Base-by-base conservation (phyloP, 2,113 vertebrate genomes). In the Okapia johnstoni region DNA sequence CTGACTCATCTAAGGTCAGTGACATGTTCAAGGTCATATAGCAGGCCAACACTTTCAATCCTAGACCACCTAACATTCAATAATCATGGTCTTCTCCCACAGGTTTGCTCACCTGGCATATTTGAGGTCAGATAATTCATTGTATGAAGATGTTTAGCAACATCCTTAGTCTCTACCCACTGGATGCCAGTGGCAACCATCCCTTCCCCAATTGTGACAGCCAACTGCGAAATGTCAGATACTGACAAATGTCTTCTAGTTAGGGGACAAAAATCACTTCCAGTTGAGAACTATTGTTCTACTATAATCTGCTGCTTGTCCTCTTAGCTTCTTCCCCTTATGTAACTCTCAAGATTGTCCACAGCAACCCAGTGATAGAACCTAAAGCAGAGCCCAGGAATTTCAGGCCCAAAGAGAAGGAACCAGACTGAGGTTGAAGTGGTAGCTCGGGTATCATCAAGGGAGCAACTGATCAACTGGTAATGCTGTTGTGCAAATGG, bases 381-480 rank as follows among this genome's bases (percentile, higher is more conserved):
- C 50, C 43, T 15, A 43, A 90, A 66, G 46, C 26, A 21, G 14
- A 80, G 52, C 48, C 85, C 73, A 80, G 84, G 89, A 70, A 63
- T 92, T 70, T 76, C n/a, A 15, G 26, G 40, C n/a, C 30, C 70
- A 76, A 54, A 52, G 63, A 86, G 26, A 60, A 95, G 36, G 46
- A 90, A 55, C 25, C 85, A 50, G 25, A 84, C 61, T 81, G 17
- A 95, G 48, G 46, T n/a, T 55, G 30, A 66, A 73, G 50, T 66
- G 55, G 79, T 79, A 54, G 84, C 80, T n/a, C 40, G 52, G 63
- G 46, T 85, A 43, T 90, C 12, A 4, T 84, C 52, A 60, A 60
- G 87, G 48, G 92, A 97, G 87, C 73, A 76, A 3, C 90, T 91
- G 96, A 87, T 88, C 89, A 97, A 84, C 87, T 77, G 50, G 80